Evolutionary conservation across 2,113 vertebrate genomes (phyloP).

Genomic region (Lophura nycthemera): DNA sequence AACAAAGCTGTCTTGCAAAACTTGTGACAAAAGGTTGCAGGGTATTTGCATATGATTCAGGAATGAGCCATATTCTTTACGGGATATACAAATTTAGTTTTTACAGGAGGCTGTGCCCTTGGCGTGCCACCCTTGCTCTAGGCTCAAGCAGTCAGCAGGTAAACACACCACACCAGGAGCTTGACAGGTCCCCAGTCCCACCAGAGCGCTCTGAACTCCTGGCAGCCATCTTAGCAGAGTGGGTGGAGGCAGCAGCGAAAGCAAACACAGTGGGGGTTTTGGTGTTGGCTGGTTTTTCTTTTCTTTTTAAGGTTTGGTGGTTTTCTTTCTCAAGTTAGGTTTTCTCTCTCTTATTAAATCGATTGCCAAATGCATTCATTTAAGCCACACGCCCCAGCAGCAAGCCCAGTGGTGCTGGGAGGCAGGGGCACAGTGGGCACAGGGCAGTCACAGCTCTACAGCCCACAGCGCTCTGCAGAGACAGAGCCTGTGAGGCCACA

Average conservation of each 20-base stretch:
- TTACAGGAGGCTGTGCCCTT: constrained; percentile 70
- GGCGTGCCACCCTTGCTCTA: constrained; percentile 73
- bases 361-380: constrained; percentile 26
- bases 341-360: not conserved
- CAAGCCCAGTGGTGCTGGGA: not conserved
- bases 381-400: not conserved
- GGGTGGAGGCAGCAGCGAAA: constrained; percentile 42
- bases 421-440: not conserved
- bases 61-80: constrained; percentile 77
- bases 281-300: not conserved
- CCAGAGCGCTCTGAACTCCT: constrained; percentile 43
- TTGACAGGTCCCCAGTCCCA: constrained; percentile 41
- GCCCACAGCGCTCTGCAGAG: not conserved
- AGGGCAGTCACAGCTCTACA: not conserved
- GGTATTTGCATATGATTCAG: constrained; percentile 84
- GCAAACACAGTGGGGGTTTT: not conserved
- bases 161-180: constrained; percentile 66
- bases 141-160: constrained; percentile 68
- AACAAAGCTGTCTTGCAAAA: constrained; percentile 74
- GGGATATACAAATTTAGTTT: constrained; percentile 79
- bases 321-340: not conserved
- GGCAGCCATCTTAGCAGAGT: constrained; percentile 56
- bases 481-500: accelerated
- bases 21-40: constrained; percentile 69
- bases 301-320: not conserved